Conservation (phyloP, 1,140 invertebrate genomes). For the Heliconius congener region DNA sequence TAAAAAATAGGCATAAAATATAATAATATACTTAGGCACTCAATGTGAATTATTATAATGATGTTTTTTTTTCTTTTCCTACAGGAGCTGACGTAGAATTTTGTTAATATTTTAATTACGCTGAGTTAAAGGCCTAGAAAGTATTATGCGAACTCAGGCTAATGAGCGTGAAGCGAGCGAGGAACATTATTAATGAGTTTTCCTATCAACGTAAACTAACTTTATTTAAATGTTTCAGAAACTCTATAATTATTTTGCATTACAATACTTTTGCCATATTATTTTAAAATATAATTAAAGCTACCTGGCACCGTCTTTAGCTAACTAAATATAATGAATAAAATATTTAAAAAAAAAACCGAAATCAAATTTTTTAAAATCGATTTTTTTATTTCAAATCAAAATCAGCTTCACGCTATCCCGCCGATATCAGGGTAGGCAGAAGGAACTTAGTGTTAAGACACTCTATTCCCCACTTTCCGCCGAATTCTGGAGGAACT, state of each 20-base stretch:
- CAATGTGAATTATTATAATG: neutral
- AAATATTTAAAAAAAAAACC: too few relatives aligned
- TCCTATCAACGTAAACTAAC: constrained; percentile 16
- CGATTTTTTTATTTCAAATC: too few relatives aligned
- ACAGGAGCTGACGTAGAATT: neutral
- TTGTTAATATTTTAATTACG: constrained; percentile 32
- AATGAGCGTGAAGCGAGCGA: constrained; percentile 33
- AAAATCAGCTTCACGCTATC: too few relatives aligned
- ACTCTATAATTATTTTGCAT: constrained; percentile 7
- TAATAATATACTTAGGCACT: neutral
- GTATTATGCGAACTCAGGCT: constrained; percentile 35
- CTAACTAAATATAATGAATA: too few relatives aligned
- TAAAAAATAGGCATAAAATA: too few relatives aligned
- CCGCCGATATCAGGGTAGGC: too few relatives aligned
- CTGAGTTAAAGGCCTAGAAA: constrained; percentile 33
- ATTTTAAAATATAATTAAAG: too few relatives aligned
- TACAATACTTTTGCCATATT: neutral
- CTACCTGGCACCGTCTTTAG: too few relatives aligned
- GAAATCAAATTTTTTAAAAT: too few relatives aligned
- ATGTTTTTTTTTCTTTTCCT: neutral
- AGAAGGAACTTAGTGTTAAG: too few relatives aligned
- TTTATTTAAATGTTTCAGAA: constrained; percentile 19
- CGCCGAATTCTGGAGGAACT: too few relatives aligned
- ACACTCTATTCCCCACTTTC: too few relatives aligned
- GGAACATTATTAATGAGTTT: constrained; percentile 34